Conservation (phyloP, 35 echinoderm and acorn worm genomes). For the Apostichopus parvimensis region DNA sequence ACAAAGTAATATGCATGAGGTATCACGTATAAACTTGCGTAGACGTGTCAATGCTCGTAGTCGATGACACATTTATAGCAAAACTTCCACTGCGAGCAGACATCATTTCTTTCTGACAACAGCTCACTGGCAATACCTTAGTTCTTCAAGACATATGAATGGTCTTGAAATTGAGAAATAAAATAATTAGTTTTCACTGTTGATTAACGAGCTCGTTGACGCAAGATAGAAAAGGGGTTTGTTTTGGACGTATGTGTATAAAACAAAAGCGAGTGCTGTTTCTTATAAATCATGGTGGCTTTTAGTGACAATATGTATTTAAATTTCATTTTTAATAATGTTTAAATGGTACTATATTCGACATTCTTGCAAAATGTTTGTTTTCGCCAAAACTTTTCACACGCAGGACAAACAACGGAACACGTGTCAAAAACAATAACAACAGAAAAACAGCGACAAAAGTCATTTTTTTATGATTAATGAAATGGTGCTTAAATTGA, state of each 20-base stretch:
- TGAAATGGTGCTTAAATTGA: no score
- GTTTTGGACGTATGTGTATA: neutral
- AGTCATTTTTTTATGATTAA: no score
- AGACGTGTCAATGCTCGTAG: no score
- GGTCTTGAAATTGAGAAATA: neutral
- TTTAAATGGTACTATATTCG: neutral
- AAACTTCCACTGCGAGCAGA: no score
- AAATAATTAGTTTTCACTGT: neutral
- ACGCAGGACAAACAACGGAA: neutral
- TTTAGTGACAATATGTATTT: neutral
- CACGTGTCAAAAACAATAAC: neutral
- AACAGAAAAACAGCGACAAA: neutral
- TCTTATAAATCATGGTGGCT: neutral
- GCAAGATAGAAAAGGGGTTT: neutral
- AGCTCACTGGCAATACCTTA: no score
- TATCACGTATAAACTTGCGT: no score
- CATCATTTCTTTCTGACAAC: no score
- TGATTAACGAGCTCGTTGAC: neutral
- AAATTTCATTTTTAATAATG: neutral
- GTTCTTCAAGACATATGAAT: neutral
- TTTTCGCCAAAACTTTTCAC: no score
- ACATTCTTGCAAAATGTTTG: no score
- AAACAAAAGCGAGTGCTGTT: neutral
- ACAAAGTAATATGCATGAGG: no score
- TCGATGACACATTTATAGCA: no score